These are phyloP conservation scores for Drosophila colorata DNA, from an alignment of 2,888 invertebrate genomes.

Conservation along the genomic window DNA sequence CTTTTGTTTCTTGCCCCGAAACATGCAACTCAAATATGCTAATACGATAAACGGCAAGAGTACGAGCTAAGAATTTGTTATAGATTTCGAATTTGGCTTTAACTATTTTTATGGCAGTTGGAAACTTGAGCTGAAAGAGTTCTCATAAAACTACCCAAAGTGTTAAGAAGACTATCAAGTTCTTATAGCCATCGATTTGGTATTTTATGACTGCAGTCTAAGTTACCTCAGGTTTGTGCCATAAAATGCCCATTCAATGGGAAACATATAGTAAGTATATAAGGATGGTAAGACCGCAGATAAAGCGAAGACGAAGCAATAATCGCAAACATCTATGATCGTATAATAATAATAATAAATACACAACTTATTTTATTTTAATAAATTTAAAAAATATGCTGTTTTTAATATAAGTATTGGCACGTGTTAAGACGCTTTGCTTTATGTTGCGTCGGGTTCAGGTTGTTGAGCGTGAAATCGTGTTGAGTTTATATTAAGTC, in stretches of 20 bases:
- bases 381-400: no score
- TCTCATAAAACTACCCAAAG: slow-evolving; percentile 23
- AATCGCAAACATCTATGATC: no score
- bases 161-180: slow-evolving; percentile 20
- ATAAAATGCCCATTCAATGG: slow-evolving; percentile 14
- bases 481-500: no score
- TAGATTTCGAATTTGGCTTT: slow-evolving; percentile 29
- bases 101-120: slow-evolving; percentile 48
- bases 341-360: no score
- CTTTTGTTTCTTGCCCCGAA: slow-evolving; percentile 1
- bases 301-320: no score
- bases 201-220: not conserved
- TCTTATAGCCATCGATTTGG: slow-evolving; percentile 12
- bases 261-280: not conserved
- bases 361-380: no score
- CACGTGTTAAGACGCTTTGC: no score
- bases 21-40: slow-evolving; percentile 38
- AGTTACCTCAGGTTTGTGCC: slow-evolving; percentile 11
- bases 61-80: slow-evolving; percentile 31
- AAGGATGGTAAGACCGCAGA: no score
- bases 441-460: no score
- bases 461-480: no score
- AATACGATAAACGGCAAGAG: slow-evolving; percentile 36
- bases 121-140: slow-evolving; percentile 39
- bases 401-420: no score